Conservation (phyloP, 2,888 invertebrate species). For the Doris montereyensis region DNA sequence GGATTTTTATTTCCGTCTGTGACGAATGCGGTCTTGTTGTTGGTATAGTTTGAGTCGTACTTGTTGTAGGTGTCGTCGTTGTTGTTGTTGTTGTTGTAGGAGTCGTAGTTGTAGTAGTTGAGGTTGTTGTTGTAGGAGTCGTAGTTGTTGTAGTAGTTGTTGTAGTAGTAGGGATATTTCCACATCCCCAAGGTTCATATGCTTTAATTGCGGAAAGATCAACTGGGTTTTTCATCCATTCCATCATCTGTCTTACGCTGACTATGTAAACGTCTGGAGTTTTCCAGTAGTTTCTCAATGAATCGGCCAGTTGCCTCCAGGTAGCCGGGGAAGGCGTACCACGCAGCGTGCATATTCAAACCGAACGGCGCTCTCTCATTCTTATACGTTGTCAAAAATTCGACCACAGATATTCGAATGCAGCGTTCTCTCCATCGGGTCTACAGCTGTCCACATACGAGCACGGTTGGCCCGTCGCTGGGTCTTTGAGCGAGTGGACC, state of each 20-base stretch:
- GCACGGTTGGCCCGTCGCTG: conserved; percentile 54
- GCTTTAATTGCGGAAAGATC: not conserved
- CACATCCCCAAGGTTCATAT: conserved; percentile 20
- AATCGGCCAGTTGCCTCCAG: conserved; percentile 61
- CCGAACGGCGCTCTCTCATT: conserved; percentile 83
- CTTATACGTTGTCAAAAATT: conserved; percentile 77
- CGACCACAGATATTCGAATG: conserved; percentile 77
- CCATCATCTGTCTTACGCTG: conserved; percentile 54
- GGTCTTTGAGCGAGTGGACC: conserved; percentile 73
- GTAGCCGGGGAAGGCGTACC: conserved; percentile 57
- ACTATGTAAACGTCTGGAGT: conserved; percentile 63
- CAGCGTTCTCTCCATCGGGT: conserved; percentile 54
- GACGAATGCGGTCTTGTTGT: too few relatives aligned
- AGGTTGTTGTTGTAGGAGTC: not conserved
- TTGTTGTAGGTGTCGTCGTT: not conserved
- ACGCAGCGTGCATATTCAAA: conserved; percentile 86
- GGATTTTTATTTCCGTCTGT: too few relatives aligned
- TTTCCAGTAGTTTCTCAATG: conserved; percentile 53
- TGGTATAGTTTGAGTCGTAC: not conserved
- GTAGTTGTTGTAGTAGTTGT: too few relatives aligned
- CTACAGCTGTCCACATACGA: conserved; percentile 63
- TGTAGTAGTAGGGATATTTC: too few relatives aligned
- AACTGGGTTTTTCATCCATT: conserved; percentile 56
- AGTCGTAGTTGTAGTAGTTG: too few relatives aligned
- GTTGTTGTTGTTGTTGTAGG: not conserved